These are phyloP conservation scores for Sarcophaga carnaria DNA, from an alignment of 2,888 invertebrate genomes.

Conservation along the genomic window DNA sequence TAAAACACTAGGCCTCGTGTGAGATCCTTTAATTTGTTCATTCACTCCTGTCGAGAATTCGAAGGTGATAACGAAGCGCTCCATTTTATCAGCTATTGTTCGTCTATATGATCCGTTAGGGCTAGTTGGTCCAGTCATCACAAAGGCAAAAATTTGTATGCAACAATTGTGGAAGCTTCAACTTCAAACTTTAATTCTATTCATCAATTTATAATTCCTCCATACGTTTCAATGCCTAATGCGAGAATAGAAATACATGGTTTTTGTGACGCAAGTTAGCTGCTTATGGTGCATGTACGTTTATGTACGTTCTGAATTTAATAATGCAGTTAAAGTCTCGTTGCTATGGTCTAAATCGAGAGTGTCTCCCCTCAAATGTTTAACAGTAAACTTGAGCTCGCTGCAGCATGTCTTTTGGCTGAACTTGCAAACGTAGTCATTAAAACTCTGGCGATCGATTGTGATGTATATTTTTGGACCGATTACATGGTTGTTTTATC, in stretches of 20 bases:
- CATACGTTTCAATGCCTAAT: neutral
- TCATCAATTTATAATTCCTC: constrained; percentile 7
- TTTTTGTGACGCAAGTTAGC: constrained; percentile 47
- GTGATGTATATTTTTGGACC: constrained; percentile 53
- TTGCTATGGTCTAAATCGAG: constrained; percentile 57
- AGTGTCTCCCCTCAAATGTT: constrained; percentile 15
- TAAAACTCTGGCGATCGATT: constrained; percentile 35
- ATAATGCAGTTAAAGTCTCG: neutral
- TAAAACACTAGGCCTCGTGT: constrained; percentile 15
- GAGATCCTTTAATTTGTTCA: constrained; percentile 21
- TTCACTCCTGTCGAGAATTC: neutral
- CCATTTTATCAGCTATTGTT: too few species aligned
- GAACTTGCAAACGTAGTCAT: constrained; percentile 11
- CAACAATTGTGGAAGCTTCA: constrained; percentile 37
- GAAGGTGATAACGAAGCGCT: too few species aligned
- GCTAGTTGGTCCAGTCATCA: too few species aligned
- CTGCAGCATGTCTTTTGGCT: constrained; percentile 5
- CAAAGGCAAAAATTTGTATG: constrained; percentile 32
- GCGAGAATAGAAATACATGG: constrained; percentile 40
- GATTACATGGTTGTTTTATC: constrained; percentile 53
- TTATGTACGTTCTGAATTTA: constrained; percentile 38
- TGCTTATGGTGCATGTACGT: constrained; percentile 38
- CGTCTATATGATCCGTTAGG: too few species aligned
- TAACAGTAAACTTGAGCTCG: neutral
- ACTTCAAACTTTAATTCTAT: constrained; percentile 47